These are phyloP conservation scores for Sarcophaga peregrina DNA, from an alignment of 1,140 invertebrate genomes.

Conservation along the genomic window DNA sequence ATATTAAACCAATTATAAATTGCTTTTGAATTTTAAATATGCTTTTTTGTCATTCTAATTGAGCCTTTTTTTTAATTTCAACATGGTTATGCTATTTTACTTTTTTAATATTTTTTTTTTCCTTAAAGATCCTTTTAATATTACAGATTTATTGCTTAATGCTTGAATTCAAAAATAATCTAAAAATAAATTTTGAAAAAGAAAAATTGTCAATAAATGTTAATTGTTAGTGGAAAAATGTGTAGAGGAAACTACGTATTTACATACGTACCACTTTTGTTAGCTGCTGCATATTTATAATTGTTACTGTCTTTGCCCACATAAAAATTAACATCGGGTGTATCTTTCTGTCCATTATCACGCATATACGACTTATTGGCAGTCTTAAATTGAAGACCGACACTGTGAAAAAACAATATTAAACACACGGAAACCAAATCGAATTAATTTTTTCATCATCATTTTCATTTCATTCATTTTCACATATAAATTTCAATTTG, in stretches of 20 bases:
- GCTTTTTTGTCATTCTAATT: not conserved
- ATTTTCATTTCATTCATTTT: too few relatives aligned
- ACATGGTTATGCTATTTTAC: too few relatives aligned
- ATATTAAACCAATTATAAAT: not conserved
- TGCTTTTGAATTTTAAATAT: not conserved
- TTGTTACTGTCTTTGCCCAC: constrained; percentile 39
- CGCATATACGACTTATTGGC: constrained; percentile 17
- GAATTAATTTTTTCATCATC: not conserved
- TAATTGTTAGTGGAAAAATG: not conserved
- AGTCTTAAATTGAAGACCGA: constrained; percentile 25
- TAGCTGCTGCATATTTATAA: constrained; percentile 25
- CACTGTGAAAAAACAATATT: not conserved
- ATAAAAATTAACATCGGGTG: constrained; percentile 35
- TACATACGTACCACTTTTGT: constrained; percentile 21
- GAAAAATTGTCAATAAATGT: not conserved
- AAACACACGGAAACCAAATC: not conserved
- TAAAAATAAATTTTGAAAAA: constrained; percentile 13
- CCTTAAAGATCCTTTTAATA: not conserved
- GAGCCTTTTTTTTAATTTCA: not conserved
- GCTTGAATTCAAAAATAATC: constrained; percentile 33
- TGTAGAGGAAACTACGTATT: not conserved
- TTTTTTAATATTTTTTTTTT: too few relatives aligned
- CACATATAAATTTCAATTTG: too few relatives aligned
- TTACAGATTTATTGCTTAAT: not conserved
- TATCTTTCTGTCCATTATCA: constrained; percentile 12